Evolutionary conservation across 64 coral and sea anemone genomes (phyloP).

Genomic region (Stylophora pistillata): DNA sequence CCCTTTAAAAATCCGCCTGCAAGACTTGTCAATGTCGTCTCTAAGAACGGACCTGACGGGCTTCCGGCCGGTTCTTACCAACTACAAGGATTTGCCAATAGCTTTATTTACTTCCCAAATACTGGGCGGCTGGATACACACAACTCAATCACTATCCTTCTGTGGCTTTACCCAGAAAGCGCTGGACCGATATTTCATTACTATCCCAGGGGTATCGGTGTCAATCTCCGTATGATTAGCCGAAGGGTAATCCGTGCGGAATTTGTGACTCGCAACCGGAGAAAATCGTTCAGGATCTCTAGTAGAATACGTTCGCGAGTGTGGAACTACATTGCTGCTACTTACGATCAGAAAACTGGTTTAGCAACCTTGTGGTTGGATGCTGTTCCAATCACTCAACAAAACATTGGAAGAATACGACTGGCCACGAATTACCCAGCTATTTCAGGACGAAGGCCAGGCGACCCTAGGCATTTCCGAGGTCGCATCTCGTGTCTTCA

Average conservation of each 20-base stretch:
- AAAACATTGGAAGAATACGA: slow-evolving; percentile 35
- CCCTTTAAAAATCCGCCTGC: slow-evolving; percentile 71
- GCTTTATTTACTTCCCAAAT: slow-evolving; percentile 72
- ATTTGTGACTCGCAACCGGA: slow-evolving; percentile 46
- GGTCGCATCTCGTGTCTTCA: slow-evolving; percentile 61
- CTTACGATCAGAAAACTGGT: slow-evolving; percentile 37
- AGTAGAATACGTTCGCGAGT: slow-evolving; percentile 33
- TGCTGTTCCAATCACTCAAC: slow-evolving; percentile 56
- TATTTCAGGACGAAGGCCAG: slow-evolving; percentile 36
- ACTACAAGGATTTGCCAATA: slow-evolving; percentile 67
- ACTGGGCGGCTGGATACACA: slow-evolving; percentile 72
- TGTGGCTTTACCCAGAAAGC: slow-evolving; percentile 74
- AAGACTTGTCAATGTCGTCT: slow-evolving; percentile 47
- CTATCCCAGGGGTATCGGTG: slow-evolving; percentile 56
- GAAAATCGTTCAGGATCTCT: not conserved
- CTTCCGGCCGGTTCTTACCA: slow-evolving; percentile 67
- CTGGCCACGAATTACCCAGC: slow-evolving; percentile 59
- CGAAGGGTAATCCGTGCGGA: slow-evolving; percentile 35
- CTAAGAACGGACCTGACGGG: slow-evolving; percentile 63
- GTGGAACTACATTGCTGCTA: slow-evolving; percentile 68
- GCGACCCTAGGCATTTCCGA: slow-evolving; percentile 50
- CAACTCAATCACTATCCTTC: slow-evolving; percentile 64
- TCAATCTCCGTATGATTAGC: slow-evolving; percentile 50
- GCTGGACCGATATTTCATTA: slow-evolving; percentile 78
- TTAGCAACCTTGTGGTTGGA: slow-evolving; percentile 59